Evolutionary conservation across 2,888 invertebrate genomes (phyloP), one percentile per base, ranked within the genome.

Genomic region (Dicyrtoma fusca): DNA sequence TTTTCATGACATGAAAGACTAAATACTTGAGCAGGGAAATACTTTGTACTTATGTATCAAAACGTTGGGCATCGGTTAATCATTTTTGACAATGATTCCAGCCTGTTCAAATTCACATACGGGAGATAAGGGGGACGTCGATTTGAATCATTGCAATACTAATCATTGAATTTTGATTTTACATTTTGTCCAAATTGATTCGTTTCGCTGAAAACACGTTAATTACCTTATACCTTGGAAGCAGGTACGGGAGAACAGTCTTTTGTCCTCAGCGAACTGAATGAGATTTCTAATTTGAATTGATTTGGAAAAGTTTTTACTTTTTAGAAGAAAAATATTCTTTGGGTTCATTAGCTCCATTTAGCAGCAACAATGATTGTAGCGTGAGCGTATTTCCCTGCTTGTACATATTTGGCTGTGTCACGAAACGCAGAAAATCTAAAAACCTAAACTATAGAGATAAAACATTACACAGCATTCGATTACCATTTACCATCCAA

Each of bases 11-110:
- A 65, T 79, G 78, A 79, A 79, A 79, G 78, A 79, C 78, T 77
- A 77, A 75, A 77, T 76, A 77, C 76, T 77, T 77, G 77, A 79
- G 77, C 78, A 77, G 78, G 78, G 78, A 79, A 79, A 77, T 79
- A 79, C 76, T 77, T 55, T 55, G 55, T 55, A 55, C 55, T 55
- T 55, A 34, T 34, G 34, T 34, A 25, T 55, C 55, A 55, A 55
- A 55, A 55, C 21, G 13, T 21, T 55, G 21, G 23, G 21, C 49
- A n/a, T 49, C 4, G 14, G 49, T 49, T 14, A n/a, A 49, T 14
- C 17, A 14, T 14, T 49, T 13, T 49, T 13, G 11, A 49, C 11
- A n/a, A 19, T 51, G 5, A 6, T n/a, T 51, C 51, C 21, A 17
- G 17, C 51, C 6, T 51, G 17, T 1, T n/a, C 21, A 51, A 5